These are phyloP conservation scores for Ylistrum balloti DNA, from an alignment of 1,140 invertebrate genomes.

Conservation along the genomic window DNA sequence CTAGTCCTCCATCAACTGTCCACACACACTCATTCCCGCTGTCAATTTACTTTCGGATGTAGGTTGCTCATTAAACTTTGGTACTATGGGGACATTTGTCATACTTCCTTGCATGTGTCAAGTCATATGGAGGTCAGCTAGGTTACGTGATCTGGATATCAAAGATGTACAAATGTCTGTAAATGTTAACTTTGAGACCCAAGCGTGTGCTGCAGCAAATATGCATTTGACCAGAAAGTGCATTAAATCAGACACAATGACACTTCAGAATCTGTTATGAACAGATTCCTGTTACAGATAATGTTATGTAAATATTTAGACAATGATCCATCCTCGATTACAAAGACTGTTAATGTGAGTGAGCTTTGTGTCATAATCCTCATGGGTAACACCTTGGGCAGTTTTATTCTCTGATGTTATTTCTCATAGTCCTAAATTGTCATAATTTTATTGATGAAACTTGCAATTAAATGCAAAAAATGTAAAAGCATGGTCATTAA, in stretches of 20 bases:
- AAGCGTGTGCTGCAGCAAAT: background rate
- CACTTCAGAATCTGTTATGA: background rate
- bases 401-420: no score
- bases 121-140: background rate
- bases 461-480: no score
- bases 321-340: no score
- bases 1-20: background rate
- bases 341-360: no score
- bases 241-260: background rate
- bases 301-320: no score
- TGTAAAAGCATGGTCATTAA: no score
- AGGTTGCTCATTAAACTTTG: background rate
- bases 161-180: background rate
- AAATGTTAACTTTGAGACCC: background rate
- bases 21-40: background rate
- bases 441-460: no score
- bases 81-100: background rate
- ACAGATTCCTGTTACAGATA: background rate
- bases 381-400: no score
- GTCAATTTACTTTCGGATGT: background rate
- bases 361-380: no score
- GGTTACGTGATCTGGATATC: background rate
- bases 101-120: background rate
- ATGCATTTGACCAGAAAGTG: background rate
- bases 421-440: no score